These are phyloP conservation scores for Etheostoma spectabile DNA, from an alignment of 2,113 vertebrate genomes.

Conservation along the genomic window DNA sequence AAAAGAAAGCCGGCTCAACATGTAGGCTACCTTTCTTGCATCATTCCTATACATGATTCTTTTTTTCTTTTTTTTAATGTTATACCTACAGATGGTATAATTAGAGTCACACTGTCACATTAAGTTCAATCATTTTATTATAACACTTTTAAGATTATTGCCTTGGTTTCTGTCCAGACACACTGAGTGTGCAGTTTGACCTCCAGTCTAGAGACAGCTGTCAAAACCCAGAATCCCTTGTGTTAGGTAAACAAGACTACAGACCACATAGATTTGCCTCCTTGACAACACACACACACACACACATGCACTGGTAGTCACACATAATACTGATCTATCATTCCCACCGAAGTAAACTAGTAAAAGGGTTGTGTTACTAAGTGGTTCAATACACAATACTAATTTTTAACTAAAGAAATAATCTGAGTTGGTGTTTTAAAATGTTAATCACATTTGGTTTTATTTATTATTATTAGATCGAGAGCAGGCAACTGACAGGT, in stretches of 20 bases:
- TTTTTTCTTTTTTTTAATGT: not conserved
- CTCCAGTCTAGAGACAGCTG: slow-evolving; percentile 55
- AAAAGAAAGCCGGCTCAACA: slow-evolving; percentile 4
- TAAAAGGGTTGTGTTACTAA: not conserved
- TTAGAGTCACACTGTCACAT: not conserved
- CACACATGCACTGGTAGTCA: slow-evolving; percentile 23
- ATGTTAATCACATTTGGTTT: not conserved
- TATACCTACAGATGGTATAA: not conserved
- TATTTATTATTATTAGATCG: not conserved
- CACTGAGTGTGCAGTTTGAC: slow-evolving; percentile 34
- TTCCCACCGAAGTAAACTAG: not conserved
- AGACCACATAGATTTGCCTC: slow-evolving; percentile 41
- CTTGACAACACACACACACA: slow-evolving; percentile 39
- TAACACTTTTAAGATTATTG: not conserved
- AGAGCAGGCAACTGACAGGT: not conserved
- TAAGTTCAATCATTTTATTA: not conserved
- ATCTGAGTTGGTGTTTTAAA: not conserved
- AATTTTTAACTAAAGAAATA: not conserved
- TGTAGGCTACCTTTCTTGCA: slow-evolving; percentile 2
- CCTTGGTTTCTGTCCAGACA: not conserved
- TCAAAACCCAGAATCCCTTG: slow-evolving; percentile 59
- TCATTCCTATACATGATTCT: not conserved
- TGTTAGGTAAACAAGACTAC: slow-evolving; percentile 59
- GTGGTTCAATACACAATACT: not conserved
- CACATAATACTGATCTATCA: slow-evolving; percentile 36